Conservation (phyloP, 2,113 vertebrate genomes). For the Melanostigma gelatinosum region DNA sequence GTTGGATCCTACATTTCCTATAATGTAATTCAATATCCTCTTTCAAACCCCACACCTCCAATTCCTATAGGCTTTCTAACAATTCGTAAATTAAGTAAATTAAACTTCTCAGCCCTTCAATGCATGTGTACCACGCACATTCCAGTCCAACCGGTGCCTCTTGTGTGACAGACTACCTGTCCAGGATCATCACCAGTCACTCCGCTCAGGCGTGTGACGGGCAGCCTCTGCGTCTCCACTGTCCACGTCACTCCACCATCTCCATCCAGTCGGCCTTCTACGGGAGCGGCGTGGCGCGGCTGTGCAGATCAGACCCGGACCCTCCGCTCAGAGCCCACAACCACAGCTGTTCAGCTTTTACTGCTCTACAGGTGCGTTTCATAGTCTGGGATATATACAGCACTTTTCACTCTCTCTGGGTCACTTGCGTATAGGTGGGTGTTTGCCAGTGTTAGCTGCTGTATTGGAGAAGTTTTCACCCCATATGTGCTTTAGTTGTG, state of each 20-base stretch:
- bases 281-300: slow-evolving; percentile 75
- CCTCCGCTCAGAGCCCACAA: slow-evolving; percentile 70
- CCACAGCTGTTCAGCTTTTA: slow-evolving; percentile 86
- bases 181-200: slow-evolving; percentile 93
- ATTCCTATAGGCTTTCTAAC: neutral
- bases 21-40: neutral
- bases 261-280: slow-evolving; percentile 93
- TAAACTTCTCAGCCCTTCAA: neutral
- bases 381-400: neutral
- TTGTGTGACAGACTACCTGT: slow-evolving; percentile 89
- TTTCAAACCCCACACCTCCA: neutral
- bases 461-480: neutral
- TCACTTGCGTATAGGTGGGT: neutral
- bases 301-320: slow-evolving; percentile 79
- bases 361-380: slow-evolving; percentile 90
- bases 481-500: neutral
- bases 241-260: slow-evolving; percentile 94
- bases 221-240: slow-evolving; percentile 88
- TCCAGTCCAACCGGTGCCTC: slow-evolving; percentile 8
- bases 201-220: slow-evolving; percentile 92
- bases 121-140: neutral
- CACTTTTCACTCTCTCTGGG: slow-evolving; percentile 22
- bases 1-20: neutral
- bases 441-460: neutral
- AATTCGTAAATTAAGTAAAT: neutral